These are phyloP conservation scores for Neomicropteryx cornuta DNA, from an alignment of 1,140 invertebrate genomes.

Conservation along the genomic window DNA sequence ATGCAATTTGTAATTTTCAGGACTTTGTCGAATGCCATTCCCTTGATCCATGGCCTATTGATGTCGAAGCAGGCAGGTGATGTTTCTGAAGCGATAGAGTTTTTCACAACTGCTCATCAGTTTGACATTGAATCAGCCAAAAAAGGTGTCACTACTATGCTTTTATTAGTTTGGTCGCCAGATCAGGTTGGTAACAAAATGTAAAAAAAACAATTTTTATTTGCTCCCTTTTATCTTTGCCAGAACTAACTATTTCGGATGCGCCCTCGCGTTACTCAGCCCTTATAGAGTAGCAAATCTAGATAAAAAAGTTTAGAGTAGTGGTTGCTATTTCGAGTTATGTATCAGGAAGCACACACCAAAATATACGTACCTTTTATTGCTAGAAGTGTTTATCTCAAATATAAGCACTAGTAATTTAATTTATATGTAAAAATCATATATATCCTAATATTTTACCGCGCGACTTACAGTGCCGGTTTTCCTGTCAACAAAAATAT, in stretches of 20 bases:
- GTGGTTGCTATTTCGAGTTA: no score
- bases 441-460: no score
- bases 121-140: constrained; percentile 65
- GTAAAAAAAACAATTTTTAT: constrained; percentile 42
- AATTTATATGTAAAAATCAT: no score
- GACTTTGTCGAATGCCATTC: constrained; percentile 56
- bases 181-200: constrained; percentile 52
- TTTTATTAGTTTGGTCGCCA: constrained; percentile 62
- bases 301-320: no score
- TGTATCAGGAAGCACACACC: no score
- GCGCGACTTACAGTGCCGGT: no score
- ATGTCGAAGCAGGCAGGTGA: constrained; percentile 65
- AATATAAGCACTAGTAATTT: no score
- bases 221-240: not conserved
- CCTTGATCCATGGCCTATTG: constrained; percentile 57
- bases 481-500: no score
- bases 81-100: constrained; percentile 72
- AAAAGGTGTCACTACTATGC: constrained; percentile 60
- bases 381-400: no score
- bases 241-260: not conserved
- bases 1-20: no score
- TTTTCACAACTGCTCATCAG: constrained; percentile 70
- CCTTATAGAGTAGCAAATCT: not conserved
- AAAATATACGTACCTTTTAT: no score
- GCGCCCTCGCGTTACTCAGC: no score